Evolutionary conservation across 2,888 invertebrate genomes (phyloP).

Genomic region (Temnothorax ravouxi): DNA sequence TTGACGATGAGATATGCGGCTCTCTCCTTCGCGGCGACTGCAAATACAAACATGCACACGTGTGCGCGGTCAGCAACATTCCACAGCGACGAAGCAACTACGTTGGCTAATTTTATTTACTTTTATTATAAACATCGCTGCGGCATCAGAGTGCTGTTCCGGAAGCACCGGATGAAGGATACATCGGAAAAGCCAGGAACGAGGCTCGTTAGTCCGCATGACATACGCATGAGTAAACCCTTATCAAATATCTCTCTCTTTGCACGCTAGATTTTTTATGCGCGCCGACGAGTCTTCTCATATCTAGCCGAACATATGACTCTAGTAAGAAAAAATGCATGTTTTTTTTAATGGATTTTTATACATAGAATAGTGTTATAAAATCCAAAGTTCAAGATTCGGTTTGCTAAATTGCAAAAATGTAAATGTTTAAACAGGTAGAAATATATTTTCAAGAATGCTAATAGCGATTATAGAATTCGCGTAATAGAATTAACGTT

Average conservation of each 20-base stretch:
- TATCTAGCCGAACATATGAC: not conserved
- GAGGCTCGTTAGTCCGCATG: not conserved
- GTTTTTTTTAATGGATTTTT: not conserved
- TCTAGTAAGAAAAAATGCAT: not conserved
- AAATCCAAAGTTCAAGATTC: not conserved
- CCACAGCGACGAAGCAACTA: conserved; percentile 45
- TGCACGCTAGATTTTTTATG: not conserved
- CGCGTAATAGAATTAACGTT: not conserved
- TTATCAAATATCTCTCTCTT: not conserved
- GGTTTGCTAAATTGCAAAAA: not conserved
- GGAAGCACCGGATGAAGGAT: conserved; percentile 17
- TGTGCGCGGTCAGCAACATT: conserved; percentile 33
- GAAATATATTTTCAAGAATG: not conserved
- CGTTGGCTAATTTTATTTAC: conserved; percentile 64
- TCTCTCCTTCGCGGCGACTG: conserved; percentile 11
- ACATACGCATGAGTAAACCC: not conserved
- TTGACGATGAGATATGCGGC: conserved; percentile 61
- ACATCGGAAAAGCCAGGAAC: not conserved
- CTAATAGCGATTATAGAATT: not conserved
- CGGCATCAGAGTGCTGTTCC: conserved; percentile 28
- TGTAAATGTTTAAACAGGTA: not conserved
- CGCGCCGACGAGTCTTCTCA: not conserved
- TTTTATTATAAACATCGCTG: conserved; percentile 59
- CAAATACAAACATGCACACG: conserved; percentile 22
- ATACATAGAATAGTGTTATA: not conserved